Evolutionary conservation across 2,888 invertebrate species (phyloP).

Genomic region (Macrosoma leucophasiata): DNA sequence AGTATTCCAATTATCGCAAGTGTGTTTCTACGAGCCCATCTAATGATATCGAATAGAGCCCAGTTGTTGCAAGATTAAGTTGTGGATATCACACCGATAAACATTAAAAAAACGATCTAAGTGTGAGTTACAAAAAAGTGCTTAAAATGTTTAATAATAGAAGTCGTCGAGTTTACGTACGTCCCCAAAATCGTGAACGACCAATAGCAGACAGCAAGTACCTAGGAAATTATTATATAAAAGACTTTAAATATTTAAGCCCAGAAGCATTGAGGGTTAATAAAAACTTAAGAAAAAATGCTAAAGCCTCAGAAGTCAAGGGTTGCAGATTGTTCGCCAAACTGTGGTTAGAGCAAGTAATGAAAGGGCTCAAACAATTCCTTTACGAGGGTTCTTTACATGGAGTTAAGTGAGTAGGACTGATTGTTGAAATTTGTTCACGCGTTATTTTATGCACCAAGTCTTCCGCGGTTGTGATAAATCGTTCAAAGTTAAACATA

Average conservation of each 20-base stretch:
- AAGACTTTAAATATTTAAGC: constrained; percentile 57
- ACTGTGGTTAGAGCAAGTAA: constrained; percentile 48
- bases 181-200: no score
- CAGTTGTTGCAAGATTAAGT: no score
- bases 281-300: constrained; percentile 23
- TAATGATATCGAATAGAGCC: no score
- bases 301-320: constrained; percentile 21
- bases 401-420: constrained; percentile 61
- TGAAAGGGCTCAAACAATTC: constrained; percentile 57
- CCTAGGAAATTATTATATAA: constrained; percentile 50
- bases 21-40: no score
- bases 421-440: constrained; percentile 14
- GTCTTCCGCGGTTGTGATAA: no score
- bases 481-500: no score
- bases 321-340: constrained; percentile 34
- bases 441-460: constrained; percentile 8
- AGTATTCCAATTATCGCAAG: no score
- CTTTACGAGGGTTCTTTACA: constrained; percentile 63
- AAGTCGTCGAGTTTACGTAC: no score
- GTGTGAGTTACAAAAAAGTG: no score
- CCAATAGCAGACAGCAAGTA: constrained; percentile 33
- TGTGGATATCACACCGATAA: no score
- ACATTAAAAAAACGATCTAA: no score
- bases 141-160: no score
- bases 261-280: constrained; percentile 36